These are phyloP conservation scores for Matsumurasca onukii DNA, from an alignment of 1,140 invertebrate species.

Conservation along the genomic window DNA sequence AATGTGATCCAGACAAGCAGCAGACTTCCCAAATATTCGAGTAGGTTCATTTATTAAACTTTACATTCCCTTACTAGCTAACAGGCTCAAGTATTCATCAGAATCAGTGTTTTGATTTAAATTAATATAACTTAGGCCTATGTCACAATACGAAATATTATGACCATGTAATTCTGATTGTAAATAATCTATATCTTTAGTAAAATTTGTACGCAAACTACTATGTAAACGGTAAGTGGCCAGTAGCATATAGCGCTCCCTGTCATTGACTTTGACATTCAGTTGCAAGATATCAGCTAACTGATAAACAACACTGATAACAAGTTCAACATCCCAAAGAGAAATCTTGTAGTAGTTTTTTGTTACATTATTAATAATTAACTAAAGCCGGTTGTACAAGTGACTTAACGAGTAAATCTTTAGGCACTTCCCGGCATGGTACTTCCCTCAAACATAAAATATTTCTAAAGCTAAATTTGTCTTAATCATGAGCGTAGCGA, in stretches of 20 bases:
- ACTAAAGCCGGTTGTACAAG: too few relatives aligned
- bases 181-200: background rate
- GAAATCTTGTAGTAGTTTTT: too few relatives aligned
- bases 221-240: conserved; percentile 4
- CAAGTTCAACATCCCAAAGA: too few relatives aligned
- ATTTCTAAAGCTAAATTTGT: too few relatives aligned
- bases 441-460: too few relatives aligned
- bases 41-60: conserved; percentile 2
- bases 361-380: too few relatives aligned
- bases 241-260: background rate
- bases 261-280: background rate
- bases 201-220: background rate
- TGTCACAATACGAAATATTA: background rate
- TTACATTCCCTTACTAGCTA: background rate
- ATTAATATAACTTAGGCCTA: background rate
- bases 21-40: too few relatives aligned
- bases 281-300: background rate
- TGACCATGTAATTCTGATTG: background rate
- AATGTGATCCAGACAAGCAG: conserved; percentile 1
- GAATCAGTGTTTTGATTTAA: background rate
- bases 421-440: too few relatives aligned
- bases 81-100: background rate
- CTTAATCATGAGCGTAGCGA: too few relatives aligned
- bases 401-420: too few relatives aligned
- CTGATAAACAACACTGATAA: too few relatives aligned